A percentile compares a stretch with the other conserved stretches of the same genome.
These are phyloP conservation scores for Cataglyphis albicans DNA, from an alignment of 2,888 invertebrate genomes.

Conservation along the genomic window DNA sequence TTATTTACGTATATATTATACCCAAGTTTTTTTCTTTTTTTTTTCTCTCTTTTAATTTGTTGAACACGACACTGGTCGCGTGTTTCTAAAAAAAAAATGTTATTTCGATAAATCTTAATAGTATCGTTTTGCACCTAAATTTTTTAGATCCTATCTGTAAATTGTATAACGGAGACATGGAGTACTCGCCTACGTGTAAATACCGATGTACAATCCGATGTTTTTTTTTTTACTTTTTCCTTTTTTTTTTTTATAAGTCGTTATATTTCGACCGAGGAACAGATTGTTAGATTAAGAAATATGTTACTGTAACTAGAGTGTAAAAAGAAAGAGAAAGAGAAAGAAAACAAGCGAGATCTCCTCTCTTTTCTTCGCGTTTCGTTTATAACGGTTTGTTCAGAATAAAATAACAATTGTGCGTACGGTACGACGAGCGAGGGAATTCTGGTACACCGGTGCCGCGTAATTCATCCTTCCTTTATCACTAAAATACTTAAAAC, in stretches of 20 bases:
- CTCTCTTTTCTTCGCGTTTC: slow-evolving; percentile 61
- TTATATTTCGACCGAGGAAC: slow-evolving; percentile 70
- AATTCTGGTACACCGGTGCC: slow-evolving; percentile 68
- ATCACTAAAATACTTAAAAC: slow-evolving; percentile 80
- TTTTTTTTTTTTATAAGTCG: slow-evolving; percentile 74
- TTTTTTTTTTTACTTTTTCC: slow-evolving; percentile 15
- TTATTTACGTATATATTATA: slow-evolving; percentile 68
- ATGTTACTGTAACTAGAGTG: slow-evolving; percentile 58
- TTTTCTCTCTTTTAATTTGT: slow-evolving; percentile 52
- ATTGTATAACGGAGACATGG: slow-evolving; percentile 70
- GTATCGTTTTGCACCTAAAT: slow-evolving; percentile 53
- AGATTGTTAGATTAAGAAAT: slow-evolving; percentile 55
- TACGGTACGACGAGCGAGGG: slow-evolving; percentile 61
- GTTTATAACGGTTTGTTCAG: slow-evolving; percentile 64
- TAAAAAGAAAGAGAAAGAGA: slow-evolving; percentile 49
- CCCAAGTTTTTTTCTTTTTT: slow-evolving; percentile 40
- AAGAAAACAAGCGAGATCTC: slow-evolving; percentile 58
- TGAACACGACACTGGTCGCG: slow-evolving; percentile 18
- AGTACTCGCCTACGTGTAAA: slow-evolving; percentile 74
- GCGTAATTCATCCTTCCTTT: slow-evolving; percentile 82
- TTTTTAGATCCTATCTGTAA: slow-evolving; percentile 74
- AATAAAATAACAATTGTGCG: slow-evolving; percentile 64
- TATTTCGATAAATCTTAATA: slow-evolving; percentile 56
- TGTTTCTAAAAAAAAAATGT: slow-evolving; percentile 58
- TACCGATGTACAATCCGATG: slow-evolving; percentile 81